Evolutionary conservation across 2,113 vertebrate species (phyloP).

Genomic region (Argyrosomus japonicus): DNA sequence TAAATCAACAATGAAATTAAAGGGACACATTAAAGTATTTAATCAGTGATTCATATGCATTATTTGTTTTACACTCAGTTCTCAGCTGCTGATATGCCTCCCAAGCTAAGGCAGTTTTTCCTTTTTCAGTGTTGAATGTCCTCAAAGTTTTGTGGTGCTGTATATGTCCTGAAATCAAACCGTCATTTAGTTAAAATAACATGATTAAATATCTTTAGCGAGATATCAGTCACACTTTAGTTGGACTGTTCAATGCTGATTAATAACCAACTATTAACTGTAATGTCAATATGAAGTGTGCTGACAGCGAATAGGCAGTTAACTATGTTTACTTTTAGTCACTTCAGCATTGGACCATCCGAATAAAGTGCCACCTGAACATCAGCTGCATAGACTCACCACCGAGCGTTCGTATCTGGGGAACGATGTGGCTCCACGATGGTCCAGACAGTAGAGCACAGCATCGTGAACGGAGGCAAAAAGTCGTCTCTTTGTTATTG

Average conservation of each 20-base stretch:
- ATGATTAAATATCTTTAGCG: neutral
- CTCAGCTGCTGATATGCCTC: neutral
- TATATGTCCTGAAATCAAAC: constrained; percentile 75
- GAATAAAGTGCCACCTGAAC: neutral
- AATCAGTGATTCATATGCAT: neutral
- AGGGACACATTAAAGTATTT: neutral
- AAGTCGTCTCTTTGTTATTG: constrained; percentile 88
- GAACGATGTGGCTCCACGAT: constrained; percentile 48
- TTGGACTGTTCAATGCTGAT: neutral
- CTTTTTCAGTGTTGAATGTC: constrained; percentile 3
- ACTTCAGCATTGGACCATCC: neutral
- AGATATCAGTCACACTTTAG: neutral
- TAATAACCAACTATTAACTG: neutral
- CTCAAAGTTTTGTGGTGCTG: constrained; percentile 73
- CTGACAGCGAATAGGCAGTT: neutral
- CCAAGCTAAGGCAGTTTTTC: neutral
- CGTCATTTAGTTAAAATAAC: neutral
- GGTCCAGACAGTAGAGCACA: constrained; percentile 81
- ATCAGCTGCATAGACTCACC: constrained; percentile 58
- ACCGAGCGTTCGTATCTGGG: constrained; percentile 57
- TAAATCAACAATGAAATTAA: constrained; percentile 6
- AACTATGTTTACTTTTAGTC: neutral
- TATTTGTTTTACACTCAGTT: neutral
- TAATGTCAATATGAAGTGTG: neutral
- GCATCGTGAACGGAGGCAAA: constrained; percentile 91